These are phyloP conservation scores for Diuraphis noxia DNA, from an alignment of 1,140 invertebrate genomes.

Conservation along the genomic window DNA sequence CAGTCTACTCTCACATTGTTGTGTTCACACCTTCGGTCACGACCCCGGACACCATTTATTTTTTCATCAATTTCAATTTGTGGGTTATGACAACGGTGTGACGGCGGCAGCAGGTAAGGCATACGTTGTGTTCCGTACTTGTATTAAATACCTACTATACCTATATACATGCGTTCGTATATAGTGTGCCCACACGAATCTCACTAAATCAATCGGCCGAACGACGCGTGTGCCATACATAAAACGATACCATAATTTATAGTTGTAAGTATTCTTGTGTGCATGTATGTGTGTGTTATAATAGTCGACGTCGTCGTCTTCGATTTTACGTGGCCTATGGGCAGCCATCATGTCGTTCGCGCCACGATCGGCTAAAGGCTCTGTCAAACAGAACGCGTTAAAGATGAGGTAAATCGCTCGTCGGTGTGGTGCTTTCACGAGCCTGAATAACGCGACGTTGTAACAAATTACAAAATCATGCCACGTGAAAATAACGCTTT, in stretches of 20 bases:
- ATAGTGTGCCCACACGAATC: neutral
- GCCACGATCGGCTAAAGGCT: neutral
- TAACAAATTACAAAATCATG: too few relatives aligned
- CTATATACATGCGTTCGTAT: neutral
- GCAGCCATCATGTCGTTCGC: neutral
- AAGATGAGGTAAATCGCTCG: too few relatives aligned
- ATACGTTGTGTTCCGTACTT: neutral
- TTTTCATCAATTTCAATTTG: conserved; percentile 49
- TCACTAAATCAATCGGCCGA: conserved; percentile 22
- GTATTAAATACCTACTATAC: neutral
- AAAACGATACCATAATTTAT: neutral
- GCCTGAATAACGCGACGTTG: too few relatives aligned
- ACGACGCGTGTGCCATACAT: neutral
- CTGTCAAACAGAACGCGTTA: too few relatives aligned
- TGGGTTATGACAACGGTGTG: neutral
- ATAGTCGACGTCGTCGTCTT: neutral
- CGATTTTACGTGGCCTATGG: neutral
- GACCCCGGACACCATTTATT: conserved; percentile 40
- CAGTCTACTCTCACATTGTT: neutral
- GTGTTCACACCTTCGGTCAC: conserved; percentile 42
- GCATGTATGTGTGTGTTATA: neutral
- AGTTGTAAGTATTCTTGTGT: neutral
- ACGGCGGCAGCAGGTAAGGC: neutral
- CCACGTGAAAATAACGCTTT: too few relatives aligned
- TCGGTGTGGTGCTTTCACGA: too few relatives aligned